Conservation (phyloP, 1,140 invertebrate species). For the Nylanderia fulva region DNA sequence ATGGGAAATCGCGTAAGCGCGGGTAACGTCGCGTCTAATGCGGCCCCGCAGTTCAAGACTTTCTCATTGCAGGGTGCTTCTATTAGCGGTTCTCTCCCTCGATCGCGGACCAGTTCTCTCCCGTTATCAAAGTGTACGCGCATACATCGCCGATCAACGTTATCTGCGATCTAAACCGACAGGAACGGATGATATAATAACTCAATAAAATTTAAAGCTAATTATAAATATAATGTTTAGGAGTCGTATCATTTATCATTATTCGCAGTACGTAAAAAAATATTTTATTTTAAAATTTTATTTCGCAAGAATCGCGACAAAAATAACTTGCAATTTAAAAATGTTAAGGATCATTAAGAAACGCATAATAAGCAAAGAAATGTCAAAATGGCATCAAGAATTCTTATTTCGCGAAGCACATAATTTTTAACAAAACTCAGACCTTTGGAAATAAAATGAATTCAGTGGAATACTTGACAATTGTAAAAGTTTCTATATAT, state of each 20-base stretch:
- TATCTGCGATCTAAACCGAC: constrained; percentile 58
- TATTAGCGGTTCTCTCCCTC: constrained; percentile 66
- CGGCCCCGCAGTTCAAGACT: constrained; percentile 70
- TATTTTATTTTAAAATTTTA: constrained; percentile 16
- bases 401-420: not conserved
- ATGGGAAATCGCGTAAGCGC: constrained; percentile 60
- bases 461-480: not conserved
- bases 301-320: not conserved
- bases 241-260: too few species aligned
- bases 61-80: constrained; percentile 74
- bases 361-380: not conserved
- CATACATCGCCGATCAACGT: constrained; percentile 40
- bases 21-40: constrained; percentile 60
- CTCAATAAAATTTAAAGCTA: not conserved
- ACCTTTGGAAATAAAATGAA: not conserved
- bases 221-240: not conserved
- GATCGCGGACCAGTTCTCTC: constrained; percentile 39
- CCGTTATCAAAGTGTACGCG: constrained; percentile 14
- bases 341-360: not conserved
- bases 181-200: constrained; percentile 42
- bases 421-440: not conserved
- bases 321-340: not conserved
- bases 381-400: not conserved
- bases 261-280: too few species aligned
- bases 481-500: not conserved